Percentiles rank a stretch among this genome's conserved stretches.
Conservation (phyloP, 2,797 vertebrate species). For the Crocodylus rhombifer region DNA sequence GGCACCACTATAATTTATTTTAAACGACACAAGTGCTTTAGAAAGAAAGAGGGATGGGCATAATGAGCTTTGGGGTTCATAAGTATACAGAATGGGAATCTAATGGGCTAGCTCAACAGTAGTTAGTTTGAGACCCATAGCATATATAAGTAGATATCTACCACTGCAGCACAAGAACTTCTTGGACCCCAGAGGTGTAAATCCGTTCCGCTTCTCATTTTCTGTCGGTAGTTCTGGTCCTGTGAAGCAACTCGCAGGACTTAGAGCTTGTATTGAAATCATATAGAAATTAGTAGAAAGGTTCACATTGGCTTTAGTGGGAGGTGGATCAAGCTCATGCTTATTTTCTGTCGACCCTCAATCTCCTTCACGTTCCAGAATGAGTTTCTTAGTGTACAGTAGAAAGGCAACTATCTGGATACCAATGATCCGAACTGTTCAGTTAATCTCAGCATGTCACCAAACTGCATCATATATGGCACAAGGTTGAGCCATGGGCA, state of each 20-base stretch:
- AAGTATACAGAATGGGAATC: not conserved
- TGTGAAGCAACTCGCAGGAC: not conserved
- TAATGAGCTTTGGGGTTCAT: not conserved
- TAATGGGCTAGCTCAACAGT: not conserved
- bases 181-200: not conserved
- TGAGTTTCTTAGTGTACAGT: not conserved
- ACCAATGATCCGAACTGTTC: no score
- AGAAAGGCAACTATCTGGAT: no score
- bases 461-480: no score
- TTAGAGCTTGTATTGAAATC: not conserved
- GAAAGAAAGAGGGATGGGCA: not conserved
- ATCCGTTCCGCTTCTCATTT: not conserved
- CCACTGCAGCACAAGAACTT: not conserved
- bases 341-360: fast-evolving
- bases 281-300: not conserved
- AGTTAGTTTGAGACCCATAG: not conserved
- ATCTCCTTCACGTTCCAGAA: not conserved
- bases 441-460: no score
- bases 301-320: not conserved
- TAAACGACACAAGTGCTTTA: not conserved
- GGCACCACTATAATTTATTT: not conserved
- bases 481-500: no score
- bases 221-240: not conserved
- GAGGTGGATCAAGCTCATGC: fast-evolving
- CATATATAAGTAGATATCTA: fast-evolving